Percentiles rank a stretch among this genome's conserved stretches.
Evolutionary conservation across 2,888 invertebrate genomes (phyloP).

Genomic region (Chloroclysta siterata): DNA sequence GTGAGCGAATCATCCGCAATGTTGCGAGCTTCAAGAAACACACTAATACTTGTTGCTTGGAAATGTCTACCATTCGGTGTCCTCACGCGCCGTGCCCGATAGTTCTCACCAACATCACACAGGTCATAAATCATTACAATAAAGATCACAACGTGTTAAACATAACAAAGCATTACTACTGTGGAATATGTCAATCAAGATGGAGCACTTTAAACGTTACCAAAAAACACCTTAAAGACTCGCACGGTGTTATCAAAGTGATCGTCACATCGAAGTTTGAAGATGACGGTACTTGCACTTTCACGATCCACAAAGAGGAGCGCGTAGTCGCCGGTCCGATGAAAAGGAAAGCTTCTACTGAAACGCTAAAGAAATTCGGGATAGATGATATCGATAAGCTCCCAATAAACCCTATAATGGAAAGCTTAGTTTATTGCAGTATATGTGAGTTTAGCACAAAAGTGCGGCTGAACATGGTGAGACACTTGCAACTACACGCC

Average conservation of each 20-base stretch:
- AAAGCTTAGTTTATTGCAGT: conserved; percentile 86
- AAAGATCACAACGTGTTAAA: conserved; percentile 37
- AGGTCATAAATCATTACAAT: conserved; percentile 56
- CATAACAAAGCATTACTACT: conserved; percentile 40
- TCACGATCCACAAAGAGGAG: conserved; percentile 13
- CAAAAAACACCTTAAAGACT: conserved; percentile 51
- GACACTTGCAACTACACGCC: conserved; percentile 88
- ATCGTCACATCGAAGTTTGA: conserved; percentile 17
- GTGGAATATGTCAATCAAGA: conserved; percentile 49
- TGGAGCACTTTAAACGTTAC: conserved; percentile 33
- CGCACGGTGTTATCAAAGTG: conserved; percentile 44
- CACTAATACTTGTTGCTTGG: conserved; percentile 39
- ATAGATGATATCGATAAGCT: conserved; percentile 87
- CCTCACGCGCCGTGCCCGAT: conserved; percentile 35
- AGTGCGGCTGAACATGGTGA: conserved; percentile 88
- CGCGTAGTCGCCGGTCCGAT: conserved; percentile 3
- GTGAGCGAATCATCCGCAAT: conserved; percentile 43
- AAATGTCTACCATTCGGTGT: conserved; percentile 41
- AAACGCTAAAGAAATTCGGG: conserved; percentile 63
- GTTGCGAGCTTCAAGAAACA: conserved; percentile 58
- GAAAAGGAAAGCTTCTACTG: conserved; percentile 28
- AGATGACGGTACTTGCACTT: conserved; percentile 11
- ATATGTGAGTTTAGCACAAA: conserved; percentile 89
- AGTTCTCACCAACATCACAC: conserved; percentile 27
- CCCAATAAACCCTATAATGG: conserved; percentile 87